phyloP scores from a whole-genome alignment of 2,888 invertebrate species.

The Tuberolachnus salignus region DNA sequence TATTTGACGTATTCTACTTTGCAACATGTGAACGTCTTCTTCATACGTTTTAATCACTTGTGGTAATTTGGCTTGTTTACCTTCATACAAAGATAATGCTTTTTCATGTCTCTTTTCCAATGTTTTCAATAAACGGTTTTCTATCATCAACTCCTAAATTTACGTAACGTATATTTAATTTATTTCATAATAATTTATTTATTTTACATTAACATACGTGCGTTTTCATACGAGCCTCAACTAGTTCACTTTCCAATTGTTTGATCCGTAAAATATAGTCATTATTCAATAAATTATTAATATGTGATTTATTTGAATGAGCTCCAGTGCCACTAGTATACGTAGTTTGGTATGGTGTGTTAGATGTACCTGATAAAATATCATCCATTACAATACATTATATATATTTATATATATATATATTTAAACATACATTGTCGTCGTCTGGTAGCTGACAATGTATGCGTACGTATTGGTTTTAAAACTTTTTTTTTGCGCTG shows the following conservation, averaged over 20 bases:
- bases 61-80: constrained; percentile 78
- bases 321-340: neutral
- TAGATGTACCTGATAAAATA: constrained; percentile 7
- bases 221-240: constrained; percentile 22
- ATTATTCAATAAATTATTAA: constrained; percentile 12
- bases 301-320: constrained; percentile 8
- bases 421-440: constrained; percentile 20
- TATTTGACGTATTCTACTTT: constrained; percentile 58
- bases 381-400: neutral
- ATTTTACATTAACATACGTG: constrained; percentile 20
- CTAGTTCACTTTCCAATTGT: constrained; percentile 31
- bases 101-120: constrained; percentile 81
- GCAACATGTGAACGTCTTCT: constrained; percentile 71
- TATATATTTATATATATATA: neutral
- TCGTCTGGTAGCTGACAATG: constrained; percentile 34
- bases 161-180: neutral
- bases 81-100: constrained; percentile 79
- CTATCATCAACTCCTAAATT: constrained; percentile 71
- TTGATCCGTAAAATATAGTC: constrained; percentile 5
- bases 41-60: constrained; percentile 76
- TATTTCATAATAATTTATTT: neutral
- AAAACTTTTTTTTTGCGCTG: constrained; percentile 34
- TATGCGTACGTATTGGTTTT: constrained; percentile 37
- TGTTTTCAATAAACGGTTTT: constrained; percentile 77
- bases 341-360: constrained; percentile 28